A percentile compares a stretch with the other conserved stretches of the same genome.
phyloP scores from a whole-genome alignment of 2,888 invertebrate species.

The Melinaea marsaeus region DNA sequence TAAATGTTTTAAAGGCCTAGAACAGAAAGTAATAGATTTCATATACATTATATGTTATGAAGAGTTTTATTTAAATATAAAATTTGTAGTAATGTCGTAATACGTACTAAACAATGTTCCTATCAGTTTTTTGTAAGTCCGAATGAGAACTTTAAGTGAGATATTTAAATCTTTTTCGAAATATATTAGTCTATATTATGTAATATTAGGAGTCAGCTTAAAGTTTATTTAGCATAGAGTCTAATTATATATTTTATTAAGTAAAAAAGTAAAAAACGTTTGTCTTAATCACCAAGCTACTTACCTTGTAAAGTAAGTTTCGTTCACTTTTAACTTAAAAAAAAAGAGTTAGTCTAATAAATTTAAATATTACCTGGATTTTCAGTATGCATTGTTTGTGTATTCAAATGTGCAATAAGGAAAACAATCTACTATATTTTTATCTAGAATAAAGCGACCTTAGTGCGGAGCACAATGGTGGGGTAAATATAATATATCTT shows the following conservation, averaged over 20 bases:
- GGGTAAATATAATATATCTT: conserved; percentile 34
- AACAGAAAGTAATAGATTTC: no score
- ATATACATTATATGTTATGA: no score
- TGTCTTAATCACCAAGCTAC: neutral
- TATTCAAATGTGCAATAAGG: conserved; percentile 22
- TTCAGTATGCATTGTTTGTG: neutral
- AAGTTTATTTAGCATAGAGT: no score
- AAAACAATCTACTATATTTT: conserved; percentile 23
- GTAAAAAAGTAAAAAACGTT: neutral
- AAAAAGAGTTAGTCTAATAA: conserved; percentile 3
- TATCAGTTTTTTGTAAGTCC: no score
- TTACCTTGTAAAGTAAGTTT: conserved; percentile 5
- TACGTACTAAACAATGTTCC: no score
- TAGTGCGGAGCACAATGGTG: conserved; percentile 32
- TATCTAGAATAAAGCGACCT: conserved; percentile 33
- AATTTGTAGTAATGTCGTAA: no score
- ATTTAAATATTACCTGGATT: conserved; percentile 2
- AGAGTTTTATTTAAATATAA: neutral
- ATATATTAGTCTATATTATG: no score
- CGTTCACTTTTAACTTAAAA: neutral
- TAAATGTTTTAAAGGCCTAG: no score
- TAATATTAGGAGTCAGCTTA: no score
- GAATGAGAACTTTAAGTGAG: no score
- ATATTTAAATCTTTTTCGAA: no score
- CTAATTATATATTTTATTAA: no score